Evolutionary conservation across 2,888 invertebrate genomes (phyloP), one percentile per base, ranked within the genome.

Genomic region (Melanotus villosus): DNA sequence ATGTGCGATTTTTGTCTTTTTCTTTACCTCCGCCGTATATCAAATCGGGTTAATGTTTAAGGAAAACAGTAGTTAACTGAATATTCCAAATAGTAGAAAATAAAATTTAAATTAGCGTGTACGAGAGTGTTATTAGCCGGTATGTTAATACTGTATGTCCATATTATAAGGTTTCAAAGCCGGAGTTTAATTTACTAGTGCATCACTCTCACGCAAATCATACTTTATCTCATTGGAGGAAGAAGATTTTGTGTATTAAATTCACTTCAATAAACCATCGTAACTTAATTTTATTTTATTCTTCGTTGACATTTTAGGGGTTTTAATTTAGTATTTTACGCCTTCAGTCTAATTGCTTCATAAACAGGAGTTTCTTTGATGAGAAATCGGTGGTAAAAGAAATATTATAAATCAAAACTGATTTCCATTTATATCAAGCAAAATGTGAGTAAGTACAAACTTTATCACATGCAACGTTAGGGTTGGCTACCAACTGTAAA

Each of bases 401-500:
- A 26, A 7, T 5, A 7, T 26, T 3, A n/a, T n/a, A n/a, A n/a
- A 5, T 30, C 32, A 56, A 56, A 64, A 56, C 26, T 56, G 30
- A 18, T 43, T 64, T 64, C 43, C 21, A 18, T 10, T 2, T 19
- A 43, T 21, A 26, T 56, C 21, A 26, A 41, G 41, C 26, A 52
- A 64, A 64, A 47, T 10, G 65, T 36, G 12, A 47, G 18, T 32
- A 47, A 21, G 21, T 57, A 57, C 23, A 38, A 26, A 36, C 16
- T 41, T 45, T 32, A 52, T 26, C 38, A 65, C 77, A 74, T 71
- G 76, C 76, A 74, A 75, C 73, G 83, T 83, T 81, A 83, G 82
- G 84, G 82, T 84, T 81, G 82, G 81, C 78, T 82, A 77, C 78
- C 79, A 75, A 71, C 73, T 65, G 78, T 76, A 78, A 79, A 81